Percentiles rank a stretch among this genome's conserved stretches.
Conservation (phyloP, 2,797 vertebrate genomes). For the Danio albolineatus region DNA sequence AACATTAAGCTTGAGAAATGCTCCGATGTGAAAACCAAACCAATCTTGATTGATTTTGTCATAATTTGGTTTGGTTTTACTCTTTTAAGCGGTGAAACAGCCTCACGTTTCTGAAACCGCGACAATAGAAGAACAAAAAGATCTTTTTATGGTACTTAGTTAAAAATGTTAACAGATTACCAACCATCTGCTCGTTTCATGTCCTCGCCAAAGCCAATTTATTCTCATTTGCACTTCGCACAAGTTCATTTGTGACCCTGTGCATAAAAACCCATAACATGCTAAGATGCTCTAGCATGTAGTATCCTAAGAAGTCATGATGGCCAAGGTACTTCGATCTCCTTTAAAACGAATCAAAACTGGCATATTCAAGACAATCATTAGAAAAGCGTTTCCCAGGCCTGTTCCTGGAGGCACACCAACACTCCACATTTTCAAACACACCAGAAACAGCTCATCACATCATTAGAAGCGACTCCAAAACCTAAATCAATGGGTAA, state of each 20-base stretch:
- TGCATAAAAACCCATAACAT: slow-evolving; percentile 14
- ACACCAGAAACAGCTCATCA: background rate
- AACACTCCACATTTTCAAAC: background rate
- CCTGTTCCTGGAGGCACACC: too few relatives aligned
- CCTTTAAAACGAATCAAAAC: slow-evolving; percentile 14
- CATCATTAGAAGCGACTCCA: too few relatives aligned
- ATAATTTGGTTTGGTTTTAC: background rate
- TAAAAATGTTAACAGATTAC: background rate
- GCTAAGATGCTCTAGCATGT: slow-evolving; percentile 25
- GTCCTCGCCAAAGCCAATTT: slow-evolving; percentile 2
- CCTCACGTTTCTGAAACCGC: background rate
- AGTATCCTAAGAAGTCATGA: slow-evolving; percentile 23
- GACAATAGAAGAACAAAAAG: background rate
- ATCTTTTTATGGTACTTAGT: background rate
- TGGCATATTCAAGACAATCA: slow-evolving; percentile 50
- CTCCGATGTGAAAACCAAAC: background rate
- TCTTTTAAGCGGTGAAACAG: background rate
- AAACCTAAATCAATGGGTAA: too few relatives aligned
- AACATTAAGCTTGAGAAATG: background rate
- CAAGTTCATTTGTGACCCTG: slow-evolving; percentile 16
- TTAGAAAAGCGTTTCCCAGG: background rate
- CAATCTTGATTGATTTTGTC: background rate
- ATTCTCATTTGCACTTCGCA: slow-evolving; percentile 5
- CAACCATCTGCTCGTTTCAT: background rate
- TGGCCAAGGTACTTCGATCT: background rate